A percentile compares a stretch with the other conserved stretches of the same genome.
These are phyloP conservation scores for Agrotis puta DNA, from an alignment of 2,888 invertebrate species.

Conservation along the genomic window DNA sequence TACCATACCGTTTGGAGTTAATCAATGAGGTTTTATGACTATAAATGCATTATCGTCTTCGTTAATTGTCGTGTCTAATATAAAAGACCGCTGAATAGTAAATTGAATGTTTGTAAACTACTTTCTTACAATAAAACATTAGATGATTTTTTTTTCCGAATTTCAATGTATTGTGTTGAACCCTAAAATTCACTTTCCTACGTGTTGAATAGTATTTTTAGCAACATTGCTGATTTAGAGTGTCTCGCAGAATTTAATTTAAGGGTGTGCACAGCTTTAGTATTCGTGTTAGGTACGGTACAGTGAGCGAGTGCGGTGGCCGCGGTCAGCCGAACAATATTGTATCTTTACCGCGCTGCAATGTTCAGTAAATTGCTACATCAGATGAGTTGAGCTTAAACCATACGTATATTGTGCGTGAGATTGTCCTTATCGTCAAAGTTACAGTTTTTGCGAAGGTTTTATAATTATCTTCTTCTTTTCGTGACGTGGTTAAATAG, in stretches of 20 bases:
- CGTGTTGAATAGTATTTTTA: too few species aligned
- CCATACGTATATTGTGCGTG: background rate
- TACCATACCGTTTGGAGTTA: background rate
- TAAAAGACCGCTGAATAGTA: background rate
- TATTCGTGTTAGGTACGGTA: constrained; percentile 32
- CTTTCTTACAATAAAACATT: background rate
- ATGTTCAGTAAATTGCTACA: constrained; percentile 32
- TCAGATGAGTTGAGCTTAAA: constrained; percentile 20
- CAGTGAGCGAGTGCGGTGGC: constrained; percentile 46
- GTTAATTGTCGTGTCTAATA: too few species aligned
- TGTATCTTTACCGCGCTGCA: constrained; percentile 44
- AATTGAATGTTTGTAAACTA: background rate
- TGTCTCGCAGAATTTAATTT: background rate
- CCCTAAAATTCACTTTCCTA: too few species aligned
- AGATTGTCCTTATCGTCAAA: background rate
- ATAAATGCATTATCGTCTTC: too few species aligned
- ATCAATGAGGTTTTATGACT: background rate
- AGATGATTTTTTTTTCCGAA: background rate
- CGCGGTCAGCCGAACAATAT: constrained; percentile 44
- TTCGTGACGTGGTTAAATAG: background rate
- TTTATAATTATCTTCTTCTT: background rate
- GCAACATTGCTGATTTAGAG: background rate
- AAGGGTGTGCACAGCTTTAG: constrained; percentile 25
- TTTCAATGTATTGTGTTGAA: too few species aligned
- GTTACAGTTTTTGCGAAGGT: background rate